A percentile compares a stretch with the other conserved stretches of the same genome.
phyloP scores from a whole-genome alignment of 2,888 invertebrate species.

The Habroteleia sp. region DNA sequence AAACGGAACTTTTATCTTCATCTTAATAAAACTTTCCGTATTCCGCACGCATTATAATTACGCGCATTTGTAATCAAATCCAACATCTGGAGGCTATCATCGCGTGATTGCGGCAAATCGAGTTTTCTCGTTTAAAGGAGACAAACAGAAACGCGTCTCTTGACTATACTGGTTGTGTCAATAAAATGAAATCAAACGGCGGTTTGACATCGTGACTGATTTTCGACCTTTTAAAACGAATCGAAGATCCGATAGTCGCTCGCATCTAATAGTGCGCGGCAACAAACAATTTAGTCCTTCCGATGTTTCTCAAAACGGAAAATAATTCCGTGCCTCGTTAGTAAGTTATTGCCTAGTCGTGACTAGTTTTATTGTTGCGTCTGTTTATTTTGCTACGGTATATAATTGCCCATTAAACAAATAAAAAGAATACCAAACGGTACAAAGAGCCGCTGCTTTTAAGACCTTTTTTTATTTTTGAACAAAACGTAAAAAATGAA shows the following conservation, averaged over 20 bases:
- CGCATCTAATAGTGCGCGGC: conserved; percentile 12
- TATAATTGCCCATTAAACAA: conserved; percentile 38
- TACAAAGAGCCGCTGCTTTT: too few species aligned
- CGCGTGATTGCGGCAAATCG: conserved; percentile 14
- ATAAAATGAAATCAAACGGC: conserved; percentile 38
- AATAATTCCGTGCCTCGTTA: conserved; percentile 54
- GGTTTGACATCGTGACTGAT: too few species aligned
- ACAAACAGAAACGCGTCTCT: conserved; percentile 9
- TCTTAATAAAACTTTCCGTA: conserved; percentile 21
- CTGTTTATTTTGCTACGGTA: conserved; percentile 26
- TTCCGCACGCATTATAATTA: conserved; percentile 30
- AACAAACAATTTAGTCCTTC: conserved; percentile 31
- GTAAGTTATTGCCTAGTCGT: conserved; percentile 56
- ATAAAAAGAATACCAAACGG: too few species aligned
- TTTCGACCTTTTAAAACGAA: too few species aligned
- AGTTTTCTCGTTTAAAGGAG: conserved; percentile 4
- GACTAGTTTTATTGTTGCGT: conserved; percentile 49
- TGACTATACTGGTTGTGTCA: conserved; percentile 13
- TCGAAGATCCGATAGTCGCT: too few species aligned
- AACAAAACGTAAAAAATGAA: too few species aligned
- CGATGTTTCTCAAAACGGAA: conserved; percentile 38
- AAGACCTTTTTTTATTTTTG: too few species aligned
- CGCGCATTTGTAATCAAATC: conserved; percentile 24
- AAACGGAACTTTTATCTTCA: conserved; percentile 29
- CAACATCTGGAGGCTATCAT: conserved; percentile 34